Base-by-base conservation (phyloP, 2,113 vertebrate species). In the Psammodynastes pulverulentus region DNA sequence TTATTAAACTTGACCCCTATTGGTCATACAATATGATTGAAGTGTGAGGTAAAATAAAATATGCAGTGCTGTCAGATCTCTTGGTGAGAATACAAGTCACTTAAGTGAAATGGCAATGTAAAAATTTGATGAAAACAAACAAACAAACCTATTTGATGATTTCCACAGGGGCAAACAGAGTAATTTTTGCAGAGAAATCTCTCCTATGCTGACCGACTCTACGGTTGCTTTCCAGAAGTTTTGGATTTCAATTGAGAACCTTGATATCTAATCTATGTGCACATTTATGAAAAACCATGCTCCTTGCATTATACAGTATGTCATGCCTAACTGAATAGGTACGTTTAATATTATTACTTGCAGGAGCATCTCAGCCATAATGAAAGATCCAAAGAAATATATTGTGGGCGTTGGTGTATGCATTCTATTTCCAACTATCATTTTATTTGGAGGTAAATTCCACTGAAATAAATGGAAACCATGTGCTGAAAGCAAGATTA, bases 41-140 rank as follows among this genome's bases (percentile, higher is more conserved):
- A 51, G 79, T 52, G n/a, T 51, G 21, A 88, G 12, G 34, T 88
- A 39, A 88, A 88, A 88, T 88, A 88, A 88, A 88, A 88, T 88
- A 45, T 54, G n/a, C 29, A 87, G 2, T 88, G 87, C 39, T 56
- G 51, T 13, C 34, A 56, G 52, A 56, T 88, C 52, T 88, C 3
- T 26, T 56, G 52, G 52, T 53, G n/a, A 88, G 72, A 79, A 79
- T 79, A 79, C 72, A 79, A 79, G 34, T 34, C 62, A 67, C 62
- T 67, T 67, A 67, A 67, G 29, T 67, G 62, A 67, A 29, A 67
- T 34, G 29, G 29, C 12, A 67, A 67, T 67, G 62, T 67, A 67
- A 29, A 67, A 67, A 67, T 34, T 67, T 67, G 62, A 34, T 34
- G 62, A 34, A 67, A 67, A 67, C 62, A 67, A 67, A 62, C 56